Evolutionary conservation across 1,140 invertebrate genomes (phyloP), one percentile per base, ranked within the genome.

Genomic region (Pteromalus puparum): DNA sequence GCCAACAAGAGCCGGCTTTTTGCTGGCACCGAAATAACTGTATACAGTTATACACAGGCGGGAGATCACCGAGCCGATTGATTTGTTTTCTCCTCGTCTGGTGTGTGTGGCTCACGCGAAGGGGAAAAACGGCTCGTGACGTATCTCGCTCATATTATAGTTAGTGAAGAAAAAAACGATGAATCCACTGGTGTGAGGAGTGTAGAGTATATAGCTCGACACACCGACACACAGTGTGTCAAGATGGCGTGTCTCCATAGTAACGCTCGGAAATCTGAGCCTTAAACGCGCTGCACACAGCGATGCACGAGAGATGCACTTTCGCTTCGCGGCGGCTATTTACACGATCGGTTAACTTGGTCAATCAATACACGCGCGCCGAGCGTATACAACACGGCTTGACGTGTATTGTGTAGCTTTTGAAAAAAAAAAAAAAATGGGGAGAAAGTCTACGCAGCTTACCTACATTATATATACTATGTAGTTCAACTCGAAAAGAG

Each of bases 171-270:
- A 10, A 42, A 42, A 42, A 42, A 26, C 65, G 67, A 70, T 9
- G 67, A 15, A 70, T 70, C 67, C 6, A 7, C 26, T n/a, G 18
- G 24, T 12, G 67, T 15, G 75, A 38, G 75, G 46, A 34, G 75
- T n/a, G 21, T 61, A 61, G 18, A 53, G 53, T 61, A 61, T 61
- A 61, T 61, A 42, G 38, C 38, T 42, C 38, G 10, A 42, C 26
- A 24, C 75, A 65, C 24, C 12, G 4, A 30, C 26, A 61, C 26
- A 85, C 86, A 90, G 85, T 90, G 88, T 90, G 89, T 90, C 89
- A 91, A 91, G 90, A 91, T 91, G 90, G 89, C 89, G 87, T 82
- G 89, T 91, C 85, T 78, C 90, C 89, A 91, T 91, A 86, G 90
- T 82, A 88, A 91, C 90, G 77, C 81, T 85, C 75, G 42, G 75